Percentiles rank a stretch among this genome's conserved stretches.
These are phyloP conservation scores for Drosophila cracens DNA, from an alignment of 2,888 invertebrate genomes.

Conservation along the genomic window DNA sequence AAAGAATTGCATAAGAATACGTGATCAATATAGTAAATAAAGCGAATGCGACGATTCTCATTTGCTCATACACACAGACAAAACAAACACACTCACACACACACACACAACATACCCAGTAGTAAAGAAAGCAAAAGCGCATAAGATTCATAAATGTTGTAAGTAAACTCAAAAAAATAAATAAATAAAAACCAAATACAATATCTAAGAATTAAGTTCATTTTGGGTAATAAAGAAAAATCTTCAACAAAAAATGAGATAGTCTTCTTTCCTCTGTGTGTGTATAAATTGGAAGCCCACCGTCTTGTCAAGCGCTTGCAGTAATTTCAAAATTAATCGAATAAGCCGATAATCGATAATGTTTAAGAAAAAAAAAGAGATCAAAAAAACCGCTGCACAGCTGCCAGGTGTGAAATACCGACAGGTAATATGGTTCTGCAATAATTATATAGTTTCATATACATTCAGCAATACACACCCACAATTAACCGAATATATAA, in stretches of 20 bases:
- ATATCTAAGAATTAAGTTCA: conserved; percentile 61
- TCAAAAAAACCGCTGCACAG: conserved; percentile 19
- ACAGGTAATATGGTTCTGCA: conserved; percentile 65
- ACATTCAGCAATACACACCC: conserved; percentile 22
- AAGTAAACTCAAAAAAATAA: conserved; percentile 38
- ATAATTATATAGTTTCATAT: conserved; percentile 37
- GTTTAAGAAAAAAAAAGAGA: not conserved
- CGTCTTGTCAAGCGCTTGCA: not conserved
- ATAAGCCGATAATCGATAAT: not conserved
- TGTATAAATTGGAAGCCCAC: not conserved
- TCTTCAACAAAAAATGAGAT: conserved; percentile 47
- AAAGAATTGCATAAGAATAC: conserved; percentile 18
- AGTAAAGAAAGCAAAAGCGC: conserved; percentile 38
- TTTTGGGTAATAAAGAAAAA: conserved; percentile 71
- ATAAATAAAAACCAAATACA: conserved; percentile 8
- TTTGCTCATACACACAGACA: conserved; percentile 15
- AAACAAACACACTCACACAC: conserved; percentile 6
- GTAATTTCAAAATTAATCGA: conserved; percentile 22
- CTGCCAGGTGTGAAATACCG: conserved; percentile 34
- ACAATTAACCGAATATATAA: conserved; percentile 32
- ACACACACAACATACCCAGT: conserved; percentile 12
- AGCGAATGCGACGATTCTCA: conserved; percentile 8
- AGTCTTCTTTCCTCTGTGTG: conserved; percentile 17
- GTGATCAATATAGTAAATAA: conserved; percentile 16
- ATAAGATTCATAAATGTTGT: conserved; percentile 66